These are phyloP conservation scores for Cinclus cinclus DNA, from an alignment of 2,113 vertebrate species.

Conservation along the genomic window DNA sequence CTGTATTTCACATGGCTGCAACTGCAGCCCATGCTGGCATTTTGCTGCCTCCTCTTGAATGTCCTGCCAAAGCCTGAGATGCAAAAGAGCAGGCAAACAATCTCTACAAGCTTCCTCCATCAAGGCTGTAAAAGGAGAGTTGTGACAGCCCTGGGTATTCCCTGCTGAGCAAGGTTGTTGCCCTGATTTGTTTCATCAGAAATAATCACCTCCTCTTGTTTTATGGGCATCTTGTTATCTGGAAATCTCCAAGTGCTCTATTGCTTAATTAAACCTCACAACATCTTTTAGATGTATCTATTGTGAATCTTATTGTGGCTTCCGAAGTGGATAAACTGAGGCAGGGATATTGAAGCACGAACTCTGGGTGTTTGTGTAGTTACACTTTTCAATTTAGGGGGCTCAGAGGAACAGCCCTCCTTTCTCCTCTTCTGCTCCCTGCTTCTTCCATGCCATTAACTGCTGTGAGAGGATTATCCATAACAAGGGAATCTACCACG, in stretches of 20 bases:
- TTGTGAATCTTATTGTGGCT: neutral
- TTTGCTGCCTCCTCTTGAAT: neutral
- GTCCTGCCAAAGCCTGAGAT: neutral
- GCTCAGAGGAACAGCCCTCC: neutral
- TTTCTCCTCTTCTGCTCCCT: neutral
- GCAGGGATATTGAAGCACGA: neutral
- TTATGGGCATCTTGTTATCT: neutral
- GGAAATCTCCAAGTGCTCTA: neutral
- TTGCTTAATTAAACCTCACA: constrained; percentile 38
- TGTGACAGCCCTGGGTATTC: neutral
- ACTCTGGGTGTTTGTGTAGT: neutral
- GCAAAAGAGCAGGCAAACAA: neutral
- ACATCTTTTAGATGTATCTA: neutral
- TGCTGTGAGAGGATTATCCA: neutral
- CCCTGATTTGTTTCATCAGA: constrained; percentile 6
- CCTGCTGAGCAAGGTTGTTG: constrained; percentile 3
- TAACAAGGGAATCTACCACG: fast-evolving
- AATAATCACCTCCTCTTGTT: constrained; percentile 3
- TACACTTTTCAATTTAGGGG: neutral
- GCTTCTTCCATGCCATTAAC: neutral
- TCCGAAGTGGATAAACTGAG: neutral
- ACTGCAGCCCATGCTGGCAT: neutral
- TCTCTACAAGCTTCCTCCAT: neutral
- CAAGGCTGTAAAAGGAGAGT: neutral
- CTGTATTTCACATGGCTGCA: neutral